Base-by-base conservation (phyloP, 1,140 invertebrate species). In the Caenorhabditis brenneri region DNA sequence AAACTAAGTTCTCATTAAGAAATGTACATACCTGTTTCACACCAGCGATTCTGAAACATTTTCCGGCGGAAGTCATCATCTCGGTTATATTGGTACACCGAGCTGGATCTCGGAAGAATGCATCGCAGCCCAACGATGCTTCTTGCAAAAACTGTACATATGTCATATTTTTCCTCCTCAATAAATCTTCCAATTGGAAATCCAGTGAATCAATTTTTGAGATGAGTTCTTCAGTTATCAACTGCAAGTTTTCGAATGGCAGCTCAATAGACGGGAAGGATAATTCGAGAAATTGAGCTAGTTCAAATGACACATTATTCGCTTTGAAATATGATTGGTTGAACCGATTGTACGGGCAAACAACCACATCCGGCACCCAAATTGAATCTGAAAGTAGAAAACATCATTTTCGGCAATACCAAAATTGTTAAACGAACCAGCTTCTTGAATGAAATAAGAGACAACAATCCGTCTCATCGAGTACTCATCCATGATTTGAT, bases 341-440 rank as follows among this genome's bases (percentile, higher is more conserved):
- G 80, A 89, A 89, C 22, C 88, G 88, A 80, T 88, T 88, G 65
- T 89, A 88, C 19, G 88, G 88, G 46, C 88, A 88, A 19, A 88
- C 83, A 9, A 89, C 81, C 33, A 88, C 82, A 82, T 88, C 88
- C 6, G 88, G 88, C 19, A 88, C 33, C 24, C n/a, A 39, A n/a
- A 85, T 58, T 1, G 79, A 51, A 29, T 29, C 84, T 85, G 27
- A 81, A 85, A 79, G n/a, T 74, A 29, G 2, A 36, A 33, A 16
- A 31, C 1, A 42, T 46, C n/a, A 33, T 74, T 29, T 48, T 29
- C 36, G 29, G 89, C 33, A 65, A 74, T 36, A 31, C 27, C 51
- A 83, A 39, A 42, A 42, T 27, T 5, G 7, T 55, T 74, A 58
- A 74, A 83, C 87, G 78, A 1, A 88, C 86, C 15, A 4, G 79